A percentile compares a stretch with the other conserved stretches of the same genome.
Evolutionary conservation across 2,797 vertebrate species (phyloP).

Genomic region (Falco berigora): DNA sequence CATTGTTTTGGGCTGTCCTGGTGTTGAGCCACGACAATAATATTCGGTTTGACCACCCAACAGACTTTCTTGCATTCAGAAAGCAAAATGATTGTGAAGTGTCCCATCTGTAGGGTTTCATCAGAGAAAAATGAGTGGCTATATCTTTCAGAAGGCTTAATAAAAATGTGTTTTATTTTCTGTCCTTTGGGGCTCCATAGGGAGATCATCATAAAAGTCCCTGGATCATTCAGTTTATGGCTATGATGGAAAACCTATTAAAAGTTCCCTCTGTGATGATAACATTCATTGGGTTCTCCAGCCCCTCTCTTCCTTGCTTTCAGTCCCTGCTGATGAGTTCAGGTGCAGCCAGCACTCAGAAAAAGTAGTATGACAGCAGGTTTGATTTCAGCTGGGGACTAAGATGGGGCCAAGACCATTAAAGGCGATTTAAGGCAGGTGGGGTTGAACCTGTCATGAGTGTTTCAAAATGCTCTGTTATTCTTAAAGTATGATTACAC

Average conservation of each 20-base stretch:
- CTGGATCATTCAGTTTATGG: background rate
- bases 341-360: slow-evolving; percentile 1
- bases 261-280: background rate
- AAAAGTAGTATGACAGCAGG: background rate
- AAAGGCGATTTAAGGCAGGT: slow-evolving; percentile 62
- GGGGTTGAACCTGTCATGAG: slow-evolving; percentile 9
- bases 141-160: slow-evolving; percentile 44
- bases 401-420: slow-evolving; percentile 23
- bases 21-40: background rate
- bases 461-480: slow-evolving; percentile 52
- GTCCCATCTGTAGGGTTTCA: background rate
- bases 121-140: background rate
- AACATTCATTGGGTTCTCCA: background rate
- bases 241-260: slow-evolving; percentile 51
- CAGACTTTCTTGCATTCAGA: background rate
- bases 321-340: background rate
- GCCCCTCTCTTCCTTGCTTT: background rate
- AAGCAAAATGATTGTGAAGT: background rate
- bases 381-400: slow-evolving; percentile 40
- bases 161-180: slow-evolving; percentile 60
- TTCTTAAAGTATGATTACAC: slow-evolving; percentile 29
- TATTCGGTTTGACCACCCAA: background rate
- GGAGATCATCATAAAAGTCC: background rate
- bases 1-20: background rate
- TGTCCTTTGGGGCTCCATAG: background rate